Evolutionary conservation across 1,140 invertebrate species (phyloP).

Genomic region (Drosophila athabasca): DNA sequence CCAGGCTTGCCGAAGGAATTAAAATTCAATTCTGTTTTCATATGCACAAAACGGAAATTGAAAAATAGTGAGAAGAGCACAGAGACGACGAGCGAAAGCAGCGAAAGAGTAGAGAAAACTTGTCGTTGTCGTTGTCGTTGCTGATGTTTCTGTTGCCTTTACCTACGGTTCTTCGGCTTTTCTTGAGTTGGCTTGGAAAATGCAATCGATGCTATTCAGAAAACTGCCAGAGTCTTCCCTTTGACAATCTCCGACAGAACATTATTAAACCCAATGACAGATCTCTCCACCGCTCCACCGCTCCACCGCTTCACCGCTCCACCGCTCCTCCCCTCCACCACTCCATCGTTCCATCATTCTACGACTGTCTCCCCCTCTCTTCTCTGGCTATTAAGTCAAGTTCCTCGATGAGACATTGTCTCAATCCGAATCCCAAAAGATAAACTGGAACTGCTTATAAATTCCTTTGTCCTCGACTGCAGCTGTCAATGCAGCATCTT

Average conservation of each 20-base stretch:
- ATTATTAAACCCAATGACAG: conserved; percentile 40
- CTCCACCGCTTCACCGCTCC: too few species aligned
- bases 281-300: not conserved
- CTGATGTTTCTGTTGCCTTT: not conserved
- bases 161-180: not conserved
- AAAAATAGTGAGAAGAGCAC: conserved; percentile 30
- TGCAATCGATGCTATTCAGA: conserved; percentile 29
- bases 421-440: conserved; percentile 60
- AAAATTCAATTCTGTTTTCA: conserved; percentile 76
- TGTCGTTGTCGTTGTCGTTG: conserved; percentile 20
- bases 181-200: conserved; percentile 18
- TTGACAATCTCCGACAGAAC: conserved; percentile 45
- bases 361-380: not conserved
- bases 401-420: conserved; percentile 52
- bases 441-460: conserved; percentile 76
- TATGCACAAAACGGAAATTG: conserved; percentile 75
- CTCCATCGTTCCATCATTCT: too few species aligned
- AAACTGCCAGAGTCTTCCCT: conserved; percentile 33
- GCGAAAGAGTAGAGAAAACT: conserved; percentile 23
- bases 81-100: too few species aligned
- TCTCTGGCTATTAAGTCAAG: conserved; percentile 68
- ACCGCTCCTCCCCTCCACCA: too few species aligned
- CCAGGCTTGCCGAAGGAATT: conserved; percentile 46
- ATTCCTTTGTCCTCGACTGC: conserved; percentile 69
- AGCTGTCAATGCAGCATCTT: conserved; percentile 56